Percentiles rank a stretch among this genome's conserved stretches.
Evolutionary conservation across 2,888 invertebrate species (phyloP).

Genomic region (Pollenia amentaria): DNA sequence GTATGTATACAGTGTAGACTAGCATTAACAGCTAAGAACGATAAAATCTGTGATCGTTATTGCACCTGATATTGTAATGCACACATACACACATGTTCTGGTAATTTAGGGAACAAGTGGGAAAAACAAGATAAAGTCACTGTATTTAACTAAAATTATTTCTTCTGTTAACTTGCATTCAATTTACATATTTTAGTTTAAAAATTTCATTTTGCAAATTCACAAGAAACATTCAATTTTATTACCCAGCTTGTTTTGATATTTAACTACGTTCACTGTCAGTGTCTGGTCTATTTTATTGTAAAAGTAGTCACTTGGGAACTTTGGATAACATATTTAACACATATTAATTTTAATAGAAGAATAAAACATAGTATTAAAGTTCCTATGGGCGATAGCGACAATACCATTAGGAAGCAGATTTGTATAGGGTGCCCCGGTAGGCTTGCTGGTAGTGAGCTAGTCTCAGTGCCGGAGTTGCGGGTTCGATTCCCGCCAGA

Average conservation of each 20-base stretch:
- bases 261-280: constrained; percentile 1
- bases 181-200: not conserved
- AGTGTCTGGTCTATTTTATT: constrained; percentile 29
- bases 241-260: not conserved
- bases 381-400: too few species aligned
- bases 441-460: too few species aligned
- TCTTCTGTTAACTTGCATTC: not conserved
- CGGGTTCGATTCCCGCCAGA: too few species aligned
- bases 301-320: not conserved
- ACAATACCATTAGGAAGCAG: too few species aligned
- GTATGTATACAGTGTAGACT: not conserved
- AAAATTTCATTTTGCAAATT: constrained; percentile 17
- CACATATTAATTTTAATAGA: too few species aligned
- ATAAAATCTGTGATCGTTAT: not conserved
- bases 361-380: too few species aligned
- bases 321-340: not conserved
- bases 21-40: not conserved
- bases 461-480: too few species aligned
- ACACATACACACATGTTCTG: constrained; percentile 1
- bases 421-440: too few species aligned
- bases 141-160: not conserved
- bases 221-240: constrained; percentile 16
- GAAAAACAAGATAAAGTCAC: not conserved
- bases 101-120: not conserved
- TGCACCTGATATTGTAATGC: not conserved